Evolutionary conservation across 2,113 vertebrate genomes (phyloP).

Genomic region (Oxyura jamaicensis): DNA sequence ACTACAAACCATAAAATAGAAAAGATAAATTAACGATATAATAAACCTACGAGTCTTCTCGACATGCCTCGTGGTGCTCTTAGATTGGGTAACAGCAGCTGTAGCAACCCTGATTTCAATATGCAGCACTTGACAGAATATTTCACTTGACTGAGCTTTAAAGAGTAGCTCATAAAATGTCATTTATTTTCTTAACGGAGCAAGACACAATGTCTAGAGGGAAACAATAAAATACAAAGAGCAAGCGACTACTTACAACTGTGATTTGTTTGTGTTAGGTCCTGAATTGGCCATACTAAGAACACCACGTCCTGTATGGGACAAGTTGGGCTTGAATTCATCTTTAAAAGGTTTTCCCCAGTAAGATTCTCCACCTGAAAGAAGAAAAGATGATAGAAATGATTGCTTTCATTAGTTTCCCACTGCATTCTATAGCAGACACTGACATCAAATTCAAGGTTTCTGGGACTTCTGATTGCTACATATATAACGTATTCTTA

Average conservation of each 20-base stretch:
- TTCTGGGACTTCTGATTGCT: neutral
- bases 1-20: neutral
- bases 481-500: neutral
- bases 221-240: neutral
- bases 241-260: conserved; percentile 88
- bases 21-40: neutral
- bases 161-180: neutral
- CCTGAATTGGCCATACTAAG: conserved; percentile 99
- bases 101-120: neutral
- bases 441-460: neutral
- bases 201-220: neutral
- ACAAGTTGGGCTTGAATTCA: conserved; percentile 93
- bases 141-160: conserved; percentile 13
- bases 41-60: neutral
- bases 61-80: neutral
- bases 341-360: conserved; percentile 96
- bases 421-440: neutral
- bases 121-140: neutral
- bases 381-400: neutral
- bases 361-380: conserved; percentile 89
- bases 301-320: conserved; percentile 91
- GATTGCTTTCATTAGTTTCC: neutral
- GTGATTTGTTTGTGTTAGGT: conserved; percentile 97
- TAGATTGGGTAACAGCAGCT: neutral
- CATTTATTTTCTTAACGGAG: conserved; percentile 31